Percentiles rank a stretch among this genome's conserved stretches.
Evolutionary conservation across 2,888 invertebrate genomes (phyloP).

Genomic region (Hesperia comma): DNA sequence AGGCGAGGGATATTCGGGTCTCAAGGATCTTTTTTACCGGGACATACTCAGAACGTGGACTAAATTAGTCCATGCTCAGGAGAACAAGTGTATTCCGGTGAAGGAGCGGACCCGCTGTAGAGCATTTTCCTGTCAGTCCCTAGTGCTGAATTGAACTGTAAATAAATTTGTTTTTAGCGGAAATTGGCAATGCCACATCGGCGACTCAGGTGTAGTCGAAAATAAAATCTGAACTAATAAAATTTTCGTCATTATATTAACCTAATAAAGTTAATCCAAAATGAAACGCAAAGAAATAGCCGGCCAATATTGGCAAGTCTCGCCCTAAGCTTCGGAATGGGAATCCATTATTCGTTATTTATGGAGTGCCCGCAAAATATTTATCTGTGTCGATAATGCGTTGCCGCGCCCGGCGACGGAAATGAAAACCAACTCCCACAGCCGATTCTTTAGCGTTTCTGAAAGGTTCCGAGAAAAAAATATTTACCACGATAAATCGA

Average conservation of each 20-base stretch:
- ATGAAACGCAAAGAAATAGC: slow-evolving; percentile 10
- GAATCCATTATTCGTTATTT: slow-evolving; percentile 82
- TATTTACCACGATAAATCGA: slow-evolving; percentile 26
- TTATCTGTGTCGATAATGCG: slow-evolving; percentile 78
- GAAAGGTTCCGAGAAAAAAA: slow-evolving; percentile 33
- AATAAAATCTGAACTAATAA: too few species aligned
- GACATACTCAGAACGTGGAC: too few species aligned
- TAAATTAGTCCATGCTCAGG: too few species aligned
- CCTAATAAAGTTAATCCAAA: not conserved
- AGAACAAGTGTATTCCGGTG: too few species aligned
- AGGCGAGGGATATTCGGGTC: too few species aligned
- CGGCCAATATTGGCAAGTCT: slow-evolving; percentile 37
- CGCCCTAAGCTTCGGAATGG: slow-evolving; percentile 56
- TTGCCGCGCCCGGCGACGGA: slow-evolving; percentile 61
- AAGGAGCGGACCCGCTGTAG: too few species aligned
- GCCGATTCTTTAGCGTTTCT: slow-evolving; percentile 36
- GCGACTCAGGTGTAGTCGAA: too few species aligned
- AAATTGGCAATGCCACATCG: too few species aligned
- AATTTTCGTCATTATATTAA: not conserved
- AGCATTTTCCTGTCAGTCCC: too few species aligned
- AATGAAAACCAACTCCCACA: slow-evolving; percentile 56
- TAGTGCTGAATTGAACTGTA: too few species aligned
- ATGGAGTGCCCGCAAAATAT: slow-evolving; percentile 79
- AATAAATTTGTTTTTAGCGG: too few species aligned
- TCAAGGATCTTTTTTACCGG: too few species aligned